These are phyloP conservation scores for Crypturellus tataupa DNA, from an alignment of 2,797 vertebrate species.

Conservation along the genomic window DNA sequence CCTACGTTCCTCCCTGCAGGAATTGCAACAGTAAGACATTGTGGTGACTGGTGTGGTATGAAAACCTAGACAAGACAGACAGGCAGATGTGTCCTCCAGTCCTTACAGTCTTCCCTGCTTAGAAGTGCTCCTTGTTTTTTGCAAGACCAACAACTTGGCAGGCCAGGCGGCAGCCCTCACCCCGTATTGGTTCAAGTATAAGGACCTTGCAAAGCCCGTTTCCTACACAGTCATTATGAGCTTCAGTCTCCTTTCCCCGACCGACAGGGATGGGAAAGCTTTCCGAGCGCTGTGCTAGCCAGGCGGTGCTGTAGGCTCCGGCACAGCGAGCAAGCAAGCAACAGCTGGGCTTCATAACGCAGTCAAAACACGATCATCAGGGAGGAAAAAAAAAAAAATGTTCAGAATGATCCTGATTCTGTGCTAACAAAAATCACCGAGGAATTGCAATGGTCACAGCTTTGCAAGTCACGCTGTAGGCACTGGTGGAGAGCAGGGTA, in stretches of 20 bases:
- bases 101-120: not conserved
- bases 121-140: not conserved
- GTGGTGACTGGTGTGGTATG: not conserved
- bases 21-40: conserved; percentile 1
- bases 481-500: not conserved
- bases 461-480: not conserved
- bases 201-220: not conserved
- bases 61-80: conserved; percentile 18
- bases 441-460: not conserved
- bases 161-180: not conserved
- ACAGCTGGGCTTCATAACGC: conserved; percentile 5
- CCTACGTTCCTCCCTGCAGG: conserved; percentile 8
- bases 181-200: accelerated
- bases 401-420: not conserved
- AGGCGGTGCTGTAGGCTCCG: not conserved
- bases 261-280: accelerated
- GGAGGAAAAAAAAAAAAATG: not conserved
- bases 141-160: not conserved
- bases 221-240: not conserved
- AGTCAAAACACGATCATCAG: not conserved
- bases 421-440: not conserved
- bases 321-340: not conserved
- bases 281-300: not conserved
- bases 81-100: not conserved
- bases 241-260: accelerated